phyloP scores from a whole-genome alignment of 30 jellyfish, hydroid and myxozoan genomes.

The Morbakka virulenta region DNA sequence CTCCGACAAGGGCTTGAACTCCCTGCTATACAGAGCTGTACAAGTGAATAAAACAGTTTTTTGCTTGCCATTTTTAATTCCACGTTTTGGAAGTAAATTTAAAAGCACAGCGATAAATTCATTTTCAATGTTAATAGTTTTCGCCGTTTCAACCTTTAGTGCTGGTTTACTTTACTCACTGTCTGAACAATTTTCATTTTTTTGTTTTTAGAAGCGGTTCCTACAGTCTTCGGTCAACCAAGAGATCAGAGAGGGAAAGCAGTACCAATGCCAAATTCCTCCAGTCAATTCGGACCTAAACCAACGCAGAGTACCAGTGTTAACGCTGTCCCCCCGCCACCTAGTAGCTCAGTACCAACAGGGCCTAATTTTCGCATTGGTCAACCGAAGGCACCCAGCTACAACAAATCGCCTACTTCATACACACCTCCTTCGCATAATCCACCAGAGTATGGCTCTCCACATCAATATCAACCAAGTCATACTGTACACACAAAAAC shows the following conservation, averaged over 20 bases:
- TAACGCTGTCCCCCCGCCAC: conserved; percentile 74
- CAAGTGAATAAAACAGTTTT: too few species aligned
- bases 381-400: conserved; percentile 67
- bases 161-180: too few species aligned
- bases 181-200: too few species aligned
- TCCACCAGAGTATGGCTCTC: neutral
- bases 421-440: conserved; percentile 12
- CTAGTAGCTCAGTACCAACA: conserved; percentile 69
- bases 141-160: too few species aligned
- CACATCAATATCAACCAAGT: conserved; percentile 34
- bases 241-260: conserved; percentile 66
- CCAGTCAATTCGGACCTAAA: too few species aligned
- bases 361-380: conserved; percentile 75
- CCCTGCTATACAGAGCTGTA: too few species aligned
- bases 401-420: conserved; percentile 1
- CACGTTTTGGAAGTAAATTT: too few species aligned
- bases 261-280: conserved; percentile 56
- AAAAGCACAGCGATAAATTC: too few species aligned
- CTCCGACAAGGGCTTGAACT: too few species aligned
- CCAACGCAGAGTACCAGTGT: conserved; percentile 27
- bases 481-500: conserved; percentile 59
- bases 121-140: too few species aligned
- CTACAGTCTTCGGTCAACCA: conserved; percentile 68
- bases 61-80: too few species aligned
- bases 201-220: conserved; percentile 56